Evolutionary conservation across 2,888 invertebrate species (phyloP).

Genomic region (Ennomos fuscantarius): DNA sequence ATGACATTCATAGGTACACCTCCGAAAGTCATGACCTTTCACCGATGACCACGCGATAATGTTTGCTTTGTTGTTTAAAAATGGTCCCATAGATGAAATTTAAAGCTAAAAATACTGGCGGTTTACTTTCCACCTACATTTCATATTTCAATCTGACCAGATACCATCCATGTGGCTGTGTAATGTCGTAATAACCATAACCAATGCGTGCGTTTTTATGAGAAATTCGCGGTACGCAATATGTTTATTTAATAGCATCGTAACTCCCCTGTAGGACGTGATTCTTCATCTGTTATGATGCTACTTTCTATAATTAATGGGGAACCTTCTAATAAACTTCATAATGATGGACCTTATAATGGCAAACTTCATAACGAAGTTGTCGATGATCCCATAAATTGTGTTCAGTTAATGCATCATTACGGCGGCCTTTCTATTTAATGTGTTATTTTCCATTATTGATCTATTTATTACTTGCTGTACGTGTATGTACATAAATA

Average conservation of each 20-base stretch:
- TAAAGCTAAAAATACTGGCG: too few relatives aligned
- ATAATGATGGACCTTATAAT: conserved; percentile 6
- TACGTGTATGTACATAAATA: too few relatives aligned
- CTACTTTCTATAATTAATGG: conserved; percentile 27
- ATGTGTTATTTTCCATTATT: too few relatives aligned
- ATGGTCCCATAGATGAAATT: too few relatives aligned
- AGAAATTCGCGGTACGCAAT: conserved; percentile 67
- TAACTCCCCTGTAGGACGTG: conserved; percentile 56
- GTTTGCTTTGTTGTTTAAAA: too few relatives aligned
- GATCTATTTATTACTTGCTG: not conserved
- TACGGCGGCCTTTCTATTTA: not conserved
- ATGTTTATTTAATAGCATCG: conserved; percentile 70
- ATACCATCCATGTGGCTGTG: conserved; percentile 21
- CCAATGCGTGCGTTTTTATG: conserved; percentile 74
- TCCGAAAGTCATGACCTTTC: too few relatives aligned
- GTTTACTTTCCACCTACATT: too few relatives aligned
- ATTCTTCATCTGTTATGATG: conserved; percentile 42
- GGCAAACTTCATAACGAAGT: conserved; percentile 5
- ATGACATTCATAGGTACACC: too few relatives aligned
- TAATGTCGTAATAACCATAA: conserved; percentile 60
- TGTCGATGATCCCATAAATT: conserved; percentile 4
- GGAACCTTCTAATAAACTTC: conserved; percentile 6
- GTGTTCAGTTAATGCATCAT: not conserved
- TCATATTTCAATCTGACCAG: conserved; percentile 4
- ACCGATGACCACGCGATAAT: too few relatives aligned